Percentiles rank a stretch among this genome's conserved stretches.
phyloP scores from a whole-genome alignment of 1,140 invertebrate species.

The Acromyrmex echinatior region DNA sequence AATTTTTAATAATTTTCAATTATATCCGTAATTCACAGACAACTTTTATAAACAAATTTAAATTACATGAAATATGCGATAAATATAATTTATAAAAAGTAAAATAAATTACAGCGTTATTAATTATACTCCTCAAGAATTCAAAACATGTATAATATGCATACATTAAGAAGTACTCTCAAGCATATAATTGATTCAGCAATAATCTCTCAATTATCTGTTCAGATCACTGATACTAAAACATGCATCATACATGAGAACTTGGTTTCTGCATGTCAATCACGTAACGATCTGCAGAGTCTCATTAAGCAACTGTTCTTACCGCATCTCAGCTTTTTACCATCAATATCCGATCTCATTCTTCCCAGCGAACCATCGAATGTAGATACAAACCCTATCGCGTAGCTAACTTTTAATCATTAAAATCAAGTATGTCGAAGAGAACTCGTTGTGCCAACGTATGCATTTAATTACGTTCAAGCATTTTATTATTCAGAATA shows the following conservation, averaged over 20 bases:
- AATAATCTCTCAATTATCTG: slow-evolving; percentile 42
- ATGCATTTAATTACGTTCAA: slow-evolving; percentile 37
- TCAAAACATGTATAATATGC: not conserved
- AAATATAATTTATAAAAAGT: slow-evolving; percentile 1
- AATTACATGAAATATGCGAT: not conserved
- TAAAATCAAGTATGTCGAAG: slow-evolving; percentile 27
- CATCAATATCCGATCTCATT: not conserved
- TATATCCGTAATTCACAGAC: not conserved
- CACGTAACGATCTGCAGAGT: slow-evolving; percentile 5
- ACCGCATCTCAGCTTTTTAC: slow-evolving; percentile 21
- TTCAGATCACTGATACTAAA: slow-evolving; percentile 38
- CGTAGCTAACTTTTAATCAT: slow-evolving; percentile 44
- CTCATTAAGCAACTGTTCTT: slow-evolving; percentile 53
- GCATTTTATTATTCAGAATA: not conserved
- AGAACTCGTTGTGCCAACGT: not conserved
- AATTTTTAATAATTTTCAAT: not conserved
- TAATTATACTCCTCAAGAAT: slow-evolving; percentile 31
- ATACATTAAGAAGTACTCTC: not conserved
- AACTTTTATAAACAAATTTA: not conserved
- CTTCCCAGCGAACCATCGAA: not conserved
- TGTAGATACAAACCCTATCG: slow-evolving; percentile 13
- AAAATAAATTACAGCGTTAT: not conserved
- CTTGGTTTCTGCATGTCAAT: slow-evolving; percentile 30
- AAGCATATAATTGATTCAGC: slow-evolving; percentile 41
- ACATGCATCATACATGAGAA: slow-evolving; percentile 26